Conservation (phyloP, 1,140 invertebrate genomes). For the Bombus sibiricus region DNA sequence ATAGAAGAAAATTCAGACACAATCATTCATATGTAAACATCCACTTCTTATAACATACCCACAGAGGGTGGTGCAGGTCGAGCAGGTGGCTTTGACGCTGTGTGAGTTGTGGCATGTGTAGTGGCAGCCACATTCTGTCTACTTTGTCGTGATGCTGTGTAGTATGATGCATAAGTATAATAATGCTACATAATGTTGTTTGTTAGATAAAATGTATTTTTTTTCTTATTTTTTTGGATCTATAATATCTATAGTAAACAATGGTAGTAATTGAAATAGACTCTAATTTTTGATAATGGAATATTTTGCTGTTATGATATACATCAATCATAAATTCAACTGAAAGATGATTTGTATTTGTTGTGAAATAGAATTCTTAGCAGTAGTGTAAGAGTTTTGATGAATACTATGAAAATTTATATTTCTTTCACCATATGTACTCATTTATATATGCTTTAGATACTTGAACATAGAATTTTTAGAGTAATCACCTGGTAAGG, state of each 20-base stretch:
- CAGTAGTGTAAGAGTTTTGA: constrained; percentile 14
- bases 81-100: constrained; percentile 81
- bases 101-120: constrained; percentile 78
- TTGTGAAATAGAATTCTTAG: constrained; percentile 18
- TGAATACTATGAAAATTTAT: constrained; percentile 19
- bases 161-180: constrained; percentile 73
- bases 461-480: not conserved
- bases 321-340: constrained; percentile 12
- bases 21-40: constrained; percentile 50
- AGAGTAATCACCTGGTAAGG: constrained; percentile 51
- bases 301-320: constrained; percentile 12
- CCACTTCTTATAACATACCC: constrained; percentile 76
- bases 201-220: constrained; percentile 40
- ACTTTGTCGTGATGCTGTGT: constrained; percentile 81
- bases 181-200: constrained; percentile 48
- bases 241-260: constrained; percentile 27
- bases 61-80: constrained; percentile 81
- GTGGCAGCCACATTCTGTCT: constrained; percentile 79
- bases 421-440: not conserved
- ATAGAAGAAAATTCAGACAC: constrained; percentile 24
- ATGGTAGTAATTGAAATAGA: constrained; percentile 12
- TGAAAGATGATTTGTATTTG: constrained; percentile 13
- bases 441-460: not conserved
- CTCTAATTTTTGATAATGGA: not conserved
- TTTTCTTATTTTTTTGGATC: not conserved